Evolutionary conservation across 2,888 invertebrate genomes (phyloP).

Genomic region (Pharmacophagus antenor): DNA sequence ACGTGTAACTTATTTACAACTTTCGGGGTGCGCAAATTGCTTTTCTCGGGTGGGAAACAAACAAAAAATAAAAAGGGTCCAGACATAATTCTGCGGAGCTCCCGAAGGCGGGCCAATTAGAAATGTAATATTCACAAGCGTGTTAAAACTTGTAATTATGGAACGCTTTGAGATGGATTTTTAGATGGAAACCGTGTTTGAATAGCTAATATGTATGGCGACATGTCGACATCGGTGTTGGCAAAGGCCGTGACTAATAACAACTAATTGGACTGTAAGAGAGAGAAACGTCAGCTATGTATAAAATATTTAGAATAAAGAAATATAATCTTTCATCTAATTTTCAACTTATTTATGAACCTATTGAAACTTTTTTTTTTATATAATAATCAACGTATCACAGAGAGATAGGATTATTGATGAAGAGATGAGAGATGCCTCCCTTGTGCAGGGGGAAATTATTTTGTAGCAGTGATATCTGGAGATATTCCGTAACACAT

Average conservation of each 20-base stretch:
- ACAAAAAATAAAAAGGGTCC: constrained; percentile 5
- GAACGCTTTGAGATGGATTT: constrained; percentile 7
- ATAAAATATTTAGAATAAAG: background rate
- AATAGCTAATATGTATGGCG: background rate
- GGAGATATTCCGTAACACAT: no score
- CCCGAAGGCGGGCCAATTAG: constrained; percentile 19
- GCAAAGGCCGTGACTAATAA: background rate
- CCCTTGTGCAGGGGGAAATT: no score
- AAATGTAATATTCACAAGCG: constrained; percentile 14
- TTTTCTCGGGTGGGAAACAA: background rate
- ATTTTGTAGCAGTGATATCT: no score
- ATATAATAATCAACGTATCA: no score
- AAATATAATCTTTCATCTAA: no score
- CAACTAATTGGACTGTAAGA: background rate
- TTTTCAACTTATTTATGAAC: no score
- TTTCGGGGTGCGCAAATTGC: background rate
- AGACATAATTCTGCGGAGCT: constrained; percentile 2
- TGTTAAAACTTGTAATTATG: constrained; percentile 18
- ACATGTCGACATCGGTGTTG: background rate
- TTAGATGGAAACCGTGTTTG: constrained; percentile 3
- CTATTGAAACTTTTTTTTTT: no score
- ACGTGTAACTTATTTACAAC: background rate
- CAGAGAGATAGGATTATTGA: no score
- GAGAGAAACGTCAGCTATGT: background rate
- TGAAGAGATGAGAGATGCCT: no score